phyloP scores from a whole-genome alignment of 2,888 invertebrate genomes.

The Chrysolina oricalcia region DNA sequence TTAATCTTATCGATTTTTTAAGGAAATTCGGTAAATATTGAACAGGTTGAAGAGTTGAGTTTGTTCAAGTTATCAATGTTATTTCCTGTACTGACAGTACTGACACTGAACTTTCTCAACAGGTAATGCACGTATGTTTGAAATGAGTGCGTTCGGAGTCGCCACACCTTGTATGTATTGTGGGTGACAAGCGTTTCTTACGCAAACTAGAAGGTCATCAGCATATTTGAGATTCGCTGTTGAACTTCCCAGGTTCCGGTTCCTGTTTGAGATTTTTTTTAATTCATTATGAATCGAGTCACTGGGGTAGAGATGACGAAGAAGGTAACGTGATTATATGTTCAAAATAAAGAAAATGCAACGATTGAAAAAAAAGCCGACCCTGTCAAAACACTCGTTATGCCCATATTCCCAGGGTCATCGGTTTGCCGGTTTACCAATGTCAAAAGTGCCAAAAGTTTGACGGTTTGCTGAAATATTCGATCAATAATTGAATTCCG shows the following conservation, averaged over 20 bases:
- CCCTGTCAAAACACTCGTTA: too few species aligned
- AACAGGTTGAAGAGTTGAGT: slow-evolving; percentile 27
- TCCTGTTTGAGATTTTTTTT: neutral
- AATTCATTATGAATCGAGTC: too few species aligned
- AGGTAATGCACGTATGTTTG: slow-evolving; percentile 14
- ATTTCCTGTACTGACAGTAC: slow-evolving; percentile 20
- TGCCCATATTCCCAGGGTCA: too few species aligned
- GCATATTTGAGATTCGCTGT: neutral
- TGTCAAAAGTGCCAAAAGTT: too few species aligned
- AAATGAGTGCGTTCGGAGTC: neutral
- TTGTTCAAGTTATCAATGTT: slow-evolving; percentile 23
- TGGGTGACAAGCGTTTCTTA: slow-evolving; percentile 10
- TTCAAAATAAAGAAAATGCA: too few species aligned
- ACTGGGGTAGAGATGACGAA: too few species aligned
- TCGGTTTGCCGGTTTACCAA: too few species aligned
- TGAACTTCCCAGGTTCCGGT: neutral
- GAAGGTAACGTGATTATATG: too few species aligned
- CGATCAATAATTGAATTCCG: too few species aligned
- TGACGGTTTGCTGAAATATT: too few species aligned
- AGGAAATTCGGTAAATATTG: slow-evolving; percentile 27
- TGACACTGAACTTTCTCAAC: slow-evolving; percentile 16
- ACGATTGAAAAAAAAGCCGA: too few species aligned
- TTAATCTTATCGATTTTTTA: slow-evolving; percentile 25
- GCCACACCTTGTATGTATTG: slow-evolving; percentile 16
- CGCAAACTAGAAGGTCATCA: slow-evolving; percentile 1